Evolutionary conservation across 2,113 vertebrate genomes (phyloP).

Genomic region (Malaclemys terrapin): DNA sequence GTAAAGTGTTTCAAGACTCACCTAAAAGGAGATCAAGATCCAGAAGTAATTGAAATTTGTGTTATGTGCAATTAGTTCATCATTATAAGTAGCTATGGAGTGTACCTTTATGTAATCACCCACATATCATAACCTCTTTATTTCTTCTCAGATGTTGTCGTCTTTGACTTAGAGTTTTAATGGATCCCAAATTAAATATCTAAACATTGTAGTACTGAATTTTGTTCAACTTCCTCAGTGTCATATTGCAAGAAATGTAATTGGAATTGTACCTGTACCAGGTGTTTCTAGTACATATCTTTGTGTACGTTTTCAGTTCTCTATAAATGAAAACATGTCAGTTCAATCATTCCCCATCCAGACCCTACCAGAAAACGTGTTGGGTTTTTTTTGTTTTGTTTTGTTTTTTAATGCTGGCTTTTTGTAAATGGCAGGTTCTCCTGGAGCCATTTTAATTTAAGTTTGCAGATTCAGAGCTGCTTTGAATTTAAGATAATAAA

Average conservation of each 20-base stretch:
- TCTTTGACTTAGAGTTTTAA: slow-evolving; percentile 57
- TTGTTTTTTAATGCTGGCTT: slow-evolving; percentile 36
- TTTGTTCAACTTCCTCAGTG: slow-evolving; percentile 61
- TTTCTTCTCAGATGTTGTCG: slow-evolving; percentile 56
- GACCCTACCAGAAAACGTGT: slow-evolving; percentile 29
- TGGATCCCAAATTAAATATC: slow-evolving; percentile 53
- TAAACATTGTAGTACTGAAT: slow-evolving; percentile 58
- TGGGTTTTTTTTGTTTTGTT: background rate
- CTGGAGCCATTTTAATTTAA: slow-evolving; percentile 51
- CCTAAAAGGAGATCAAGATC: slow-evolving; percentile 77
- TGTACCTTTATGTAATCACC: slow-evolving; percentile 54
- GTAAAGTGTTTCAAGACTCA: slow-evolving; percentile 75
- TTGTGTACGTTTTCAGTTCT: slow-evolving; percentile 62
- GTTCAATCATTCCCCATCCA: slow-evolving; percentile 32
- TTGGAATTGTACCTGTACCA: slow-evolving; percentile 71
- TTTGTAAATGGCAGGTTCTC: slow-evolving; percentile 55
- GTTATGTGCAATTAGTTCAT: slow-evolving; percentile 57
- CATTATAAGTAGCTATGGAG: slow-evolving; percentile 57
- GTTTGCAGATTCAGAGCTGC: slow-evolving; percentile 23
- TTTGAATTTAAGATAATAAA: background rate
- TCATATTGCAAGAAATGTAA: slow-evolving; percentile 52
- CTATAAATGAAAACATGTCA: slow-evolving; percentile 58
- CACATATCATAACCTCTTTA: slow-evolving; percentile 38
- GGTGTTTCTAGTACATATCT: slow-evolving; percentile 72
- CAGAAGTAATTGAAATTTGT: slow-evolving; percentile 78